Evolutionary conservation across 2,113 vertebrate genomes (phyloP), one percentile per base, ranked within the genome.

Genomic region (Elanoides forficatus): DNA sequence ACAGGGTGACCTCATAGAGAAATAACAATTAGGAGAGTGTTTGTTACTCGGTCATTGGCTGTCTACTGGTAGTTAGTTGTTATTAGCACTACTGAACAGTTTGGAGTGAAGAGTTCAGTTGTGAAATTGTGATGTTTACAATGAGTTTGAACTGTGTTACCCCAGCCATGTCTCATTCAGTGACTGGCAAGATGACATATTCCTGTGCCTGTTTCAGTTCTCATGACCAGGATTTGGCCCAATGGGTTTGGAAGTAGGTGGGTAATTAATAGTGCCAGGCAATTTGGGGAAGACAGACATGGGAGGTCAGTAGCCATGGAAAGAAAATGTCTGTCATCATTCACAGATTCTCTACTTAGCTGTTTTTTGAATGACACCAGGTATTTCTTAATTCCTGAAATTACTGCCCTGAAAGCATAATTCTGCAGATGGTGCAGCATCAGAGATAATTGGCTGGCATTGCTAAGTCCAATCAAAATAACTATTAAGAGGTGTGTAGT

Each of bases 341-440:
- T 88, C 78, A 73, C 40, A 30, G 71, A 42, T 87, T 67, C 67
- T 62, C 79, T 63, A 0, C 59, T 68, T 38, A 62, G 58, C 59
- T 53, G 53, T 70, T 76, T 75, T 90, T 75, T 90, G 71, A 89
- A 38, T 90, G 84, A 76, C 62, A 92, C 66, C 84, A 94, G 63
- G 93, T 96, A 95, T 93, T 89, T 82, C 38, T 97, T 94, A 36
- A 30, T 85, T 92, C 79, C 92, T 90, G 82, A 93, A 94, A 94
- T 90, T 58, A 81, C 74, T 88, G 87, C 75, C 78, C 71, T 89
- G 47, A 43, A 89, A 95, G 74, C 26, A 6, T 48, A 34, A 45
- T 93, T 91, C 58, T 87, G 78, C 94, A 94, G 95, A 68, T 95
- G 91, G 80, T 81, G 83, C 60, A 30, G 83, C 83, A 72, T 67